These are phyloP conservation scores for Lasaia peninsularis DNA, from an alignment of 1,140 invertebrate genomes.

Conservation along the genomic window DNA sequence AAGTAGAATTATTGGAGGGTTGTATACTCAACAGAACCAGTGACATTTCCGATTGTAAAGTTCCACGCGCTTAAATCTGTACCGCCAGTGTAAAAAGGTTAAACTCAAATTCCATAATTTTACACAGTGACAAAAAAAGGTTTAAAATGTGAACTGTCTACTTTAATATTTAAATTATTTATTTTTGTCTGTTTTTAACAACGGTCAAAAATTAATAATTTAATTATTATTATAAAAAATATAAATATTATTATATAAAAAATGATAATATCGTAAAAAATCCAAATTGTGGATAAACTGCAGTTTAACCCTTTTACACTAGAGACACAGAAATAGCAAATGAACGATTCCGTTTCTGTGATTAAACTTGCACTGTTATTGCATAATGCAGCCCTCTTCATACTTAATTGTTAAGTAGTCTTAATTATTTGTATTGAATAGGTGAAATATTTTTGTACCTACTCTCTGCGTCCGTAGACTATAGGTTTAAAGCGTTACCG, in stretches of 20 bases:
- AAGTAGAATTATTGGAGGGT: constrained; percentile 61
- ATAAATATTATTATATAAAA: constrained; percentile 7
- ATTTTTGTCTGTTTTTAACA: no score
- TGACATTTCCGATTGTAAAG: background rate
- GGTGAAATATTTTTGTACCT: constrained; percentile 77
- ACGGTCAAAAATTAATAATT: no score
- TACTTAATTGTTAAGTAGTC: constrained; percentile 75
- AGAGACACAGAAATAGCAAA: no score
- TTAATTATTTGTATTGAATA: constrained; percentile 68
- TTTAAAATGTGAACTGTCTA: no score
- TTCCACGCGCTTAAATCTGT: background rate
- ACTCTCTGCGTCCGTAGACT: constrained; percentile 64
- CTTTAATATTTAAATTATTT: no score
- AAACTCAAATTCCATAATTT: no score
- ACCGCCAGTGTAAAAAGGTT: no score
- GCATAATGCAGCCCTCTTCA: constrained; percentile 46
- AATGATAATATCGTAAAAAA: no score
- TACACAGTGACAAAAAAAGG: no score
- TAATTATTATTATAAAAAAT: no score
- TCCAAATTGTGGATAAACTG: no score
- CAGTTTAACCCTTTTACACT: no score
- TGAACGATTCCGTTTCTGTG: constrained; percentile 21
- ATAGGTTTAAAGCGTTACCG: constrained; percentile 67
- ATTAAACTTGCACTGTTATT: constrained; percentile 31
- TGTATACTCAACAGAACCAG: background rate